Conservation (phyloP, 1,140 invertebrate genomes). For the Dreissena polymorpha region DNA sequence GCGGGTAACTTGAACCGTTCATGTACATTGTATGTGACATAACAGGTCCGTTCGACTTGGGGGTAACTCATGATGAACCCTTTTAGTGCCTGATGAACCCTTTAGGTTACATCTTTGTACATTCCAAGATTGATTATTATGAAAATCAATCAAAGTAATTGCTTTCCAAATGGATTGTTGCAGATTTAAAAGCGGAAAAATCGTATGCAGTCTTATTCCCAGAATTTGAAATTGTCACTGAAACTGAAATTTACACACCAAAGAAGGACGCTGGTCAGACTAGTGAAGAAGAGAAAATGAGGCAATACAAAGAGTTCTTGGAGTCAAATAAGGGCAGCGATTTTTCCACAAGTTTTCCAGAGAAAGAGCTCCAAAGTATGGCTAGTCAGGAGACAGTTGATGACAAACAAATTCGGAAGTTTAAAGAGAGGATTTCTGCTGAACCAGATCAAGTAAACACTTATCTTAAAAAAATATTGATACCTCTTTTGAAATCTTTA, state of each 20-base stretch:
- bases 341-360: conserved; percentile 6
- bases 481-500: too few species aligned
- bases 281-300: conserved; percentile 81
- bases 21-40: too few species aligned
- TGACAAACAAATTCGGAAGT: conserved; percentile 84
- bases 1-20: too few species aligned
- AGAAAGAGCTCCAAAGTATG: conserved; percentile 66
- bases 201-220: conserved; percentile 60
- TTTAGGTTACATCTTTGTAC: too few species aligned
- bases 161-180: too few species aligned
- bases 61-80: too few species aligned
- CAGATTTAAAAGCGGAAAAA: not conserved
- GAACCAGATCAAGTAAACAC: conserved; percentile 77
- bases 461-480: too few species aligned
- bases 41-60: too few species aligned
- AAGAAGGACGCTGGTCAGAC: conserved; percentile 71
- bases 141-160: too few species aligned
- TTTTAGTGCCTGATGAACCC: too few species aligned
- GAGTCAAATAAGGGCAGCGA: conserved; percentile 41
- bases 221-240: conserved; percentile 88
- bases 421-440: conserved; percentile 74
- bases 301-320: conserved; percentile 79
- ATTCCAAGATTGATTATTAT: too few species aligned
- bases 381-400: conserved; percentile 71
- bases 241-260: conserved; percentile 81